Conservation (phyloP, 1,140 invertebrate species). For the Achatina immaculata region DNA sequence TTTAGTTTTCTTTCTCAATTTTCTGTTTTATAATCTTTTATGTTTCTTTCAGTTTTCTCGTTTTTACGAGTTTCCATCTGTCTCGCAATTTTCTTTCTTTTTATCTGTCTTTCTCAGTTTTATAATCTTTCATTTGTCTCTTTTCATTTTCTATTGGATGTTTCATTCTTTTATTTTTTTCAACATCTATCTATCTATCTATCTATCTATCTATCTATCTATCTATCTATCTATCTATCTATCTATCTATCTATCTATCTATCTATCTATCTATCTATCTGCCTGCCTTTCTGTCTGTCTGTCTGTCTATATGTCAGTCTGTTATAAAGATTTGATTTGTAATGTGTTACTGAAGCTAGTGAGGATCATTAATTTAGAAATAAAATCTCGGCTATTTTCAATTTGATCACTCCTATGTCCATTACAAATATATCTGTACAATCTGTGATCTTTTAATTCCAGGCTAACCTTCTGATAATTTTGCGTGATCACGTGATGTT, state of each 20-base stretch:
- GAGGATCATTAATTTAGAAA: no score
- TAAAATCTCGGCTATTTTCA: no score
- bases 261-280: no score
- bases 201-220: constrained; percentile 4
- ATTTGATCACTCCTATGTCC: no score
- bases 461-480: no score
- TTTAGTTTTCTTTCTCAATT: not conserved
- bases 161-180: not conserved
- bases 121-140: not conserved
- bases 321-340: no score
- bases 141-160: not conserved
- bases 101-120: not conserved
- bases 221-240: constrained; percentile 4
- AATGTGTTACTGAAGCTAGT: no score
- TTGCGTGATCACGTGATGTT: no score
- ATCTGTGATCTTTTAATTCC: no score
- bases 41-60: not conserved
- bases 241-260: constrained; percentile 4
- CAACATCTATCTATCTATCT: no score
- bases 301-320: not conserved
- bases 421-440: no score
- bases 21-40: not conserved
- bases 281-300: not conserved
- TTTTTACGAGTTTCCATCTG: not conserved
- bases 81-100: not conserved